Conservation (phyloP, 1,140 invertebrate genomes). For the Halictus rubicundus region DNA sequence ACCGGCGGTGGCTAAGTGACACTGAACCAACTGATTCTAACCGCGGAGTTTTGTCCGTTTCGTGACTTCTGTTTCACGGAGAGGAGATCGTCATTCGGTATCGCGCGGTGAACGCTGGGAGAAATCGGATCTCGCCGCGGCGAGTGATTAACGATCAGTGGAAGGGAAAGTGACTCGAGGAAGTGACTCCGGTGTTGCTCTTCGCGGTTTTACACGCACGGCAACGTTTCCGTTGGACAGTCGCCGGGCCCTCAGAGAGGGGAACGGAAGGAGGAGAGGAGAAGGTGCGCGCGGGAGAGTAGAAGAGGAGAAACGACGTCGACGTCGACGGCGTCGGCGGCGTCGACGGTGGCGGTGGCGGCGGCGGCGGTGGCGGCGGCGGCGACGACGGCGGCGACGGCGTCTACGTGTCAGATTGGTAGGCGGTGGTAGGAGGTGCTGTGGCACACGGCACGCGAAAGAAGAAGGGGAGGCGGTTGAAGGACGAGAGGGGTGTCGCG, state of each 20-base stretch:
- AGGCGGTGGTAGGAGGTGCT: slow-evolving; percentile 13
- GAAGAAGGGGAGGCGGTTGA: slow-evolving; percentile 43
- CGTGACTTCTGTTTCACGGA: too few species aligned
- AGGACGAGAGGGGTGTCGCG: slow-evolving; percentile 52
- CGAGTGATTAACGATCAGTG: slow-evolving; percentile 52
- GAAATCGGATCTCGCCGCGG: not conserved
- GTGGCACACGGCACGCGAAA: slow-evolving; percentile 5
- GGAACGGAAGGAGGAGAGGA: slow-evolving; percentile 5
- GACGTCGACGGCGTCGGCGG: slow-evolving; percentile 29
- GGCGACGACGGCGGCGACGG: slow-evolving; percentile 5
- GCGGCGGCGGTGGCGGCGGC: slow-evolving; percentile 34
- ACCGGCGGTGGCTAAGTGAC: too few species aligned
- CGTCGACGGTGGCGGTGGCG: slow-evolving; percentile 25
- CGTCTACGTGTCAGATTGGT: slow-evolving; percentile 33
- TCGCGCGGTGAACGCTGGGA: too few species aligned
- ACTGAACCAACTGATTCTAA: too few species aligned
- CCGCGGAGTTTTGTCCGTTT: too few species aligned
- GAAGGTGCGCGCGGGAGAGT: slow-evolving; percentile 2
- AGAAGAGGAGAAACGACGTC: slow-evolving; percentile 28
- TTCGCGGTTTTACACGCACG: slow-evolving; percentile 47
- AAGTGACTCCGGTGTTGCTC: slow-evolving; percentile 45
- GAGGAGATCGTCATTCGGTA: too few species aligned
- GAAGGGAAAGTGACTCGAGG: slow-evolving; percentile 49
- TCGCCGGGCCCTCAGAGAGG: not conserved
- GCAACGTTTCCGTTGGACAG: slow-evolving; percentile 44